A percentile compares a stretch with the other conserved stretches of the same genome.
These are phyloP conservation scores for Brachionus rotundiformis DNA, from an alignment of 1,140 invertebrate genomes.

Conservation along the genomic window DNA sequence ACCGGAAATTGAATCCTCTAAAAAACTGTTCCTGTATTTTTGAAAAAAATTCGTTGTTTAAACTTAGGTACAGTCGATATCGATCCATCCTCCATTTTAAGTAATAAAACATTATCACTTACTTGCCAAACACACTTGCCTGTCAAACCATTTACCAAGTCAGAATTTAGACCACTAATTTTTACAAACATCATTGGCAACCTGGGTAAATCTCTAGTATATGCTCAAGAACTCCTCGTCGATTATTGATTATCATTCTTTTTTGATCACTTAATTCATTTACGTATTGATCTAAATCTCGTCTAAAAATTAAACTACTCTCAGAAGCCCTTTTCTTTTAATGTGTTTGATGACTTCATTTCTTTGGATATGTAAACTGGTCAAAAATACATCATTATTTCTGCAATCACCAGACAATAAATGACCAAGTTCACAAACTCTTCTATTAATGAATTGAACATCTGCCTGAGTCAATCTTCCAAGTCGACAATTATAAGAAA, in stretches of 20 bases:
- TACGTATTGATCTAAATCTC: neutral
- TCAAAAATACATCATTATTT: neutral
- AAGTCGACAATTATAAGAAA: neutral
- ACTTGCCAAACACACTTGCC: neutral
- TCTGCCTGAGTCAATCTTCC: neutral
- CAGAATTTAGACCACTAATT: neutral
- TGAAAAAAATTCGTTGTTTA: neutral
- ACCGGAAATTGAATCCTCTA: slow-evolving; percentile 6
- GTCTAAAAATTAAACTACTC: neutral
- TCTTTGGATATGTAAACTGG: slow-evolving; percentile 6
- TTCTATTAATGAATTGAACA: neutral
- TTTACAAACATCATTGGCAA: neutral
- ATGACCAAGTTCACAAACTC: neutral
- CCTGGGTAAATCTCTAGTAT: neutral
- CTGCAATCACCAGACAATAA: neutral
- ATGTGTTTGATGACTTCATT: neutral
- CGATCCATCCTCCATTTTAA: neutral
- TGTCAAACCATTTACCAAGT: neutral
- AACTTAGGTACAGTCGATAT: neutral
- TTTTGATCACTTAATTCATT: neutral
- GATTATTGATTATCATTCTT: neutral
- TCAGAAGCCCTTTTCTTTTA: neutral
- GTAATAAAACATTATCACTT: slow-evolving; percentile 11
- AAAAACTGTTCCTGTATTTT: neutral
- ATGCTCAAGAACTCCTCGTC: neutral